Evolutionary conservation across 1,140 invertebrate species (phyloP), one percentile per base, ranked within the genome.

Genomic region (Holotrichia oblita): DNA sequence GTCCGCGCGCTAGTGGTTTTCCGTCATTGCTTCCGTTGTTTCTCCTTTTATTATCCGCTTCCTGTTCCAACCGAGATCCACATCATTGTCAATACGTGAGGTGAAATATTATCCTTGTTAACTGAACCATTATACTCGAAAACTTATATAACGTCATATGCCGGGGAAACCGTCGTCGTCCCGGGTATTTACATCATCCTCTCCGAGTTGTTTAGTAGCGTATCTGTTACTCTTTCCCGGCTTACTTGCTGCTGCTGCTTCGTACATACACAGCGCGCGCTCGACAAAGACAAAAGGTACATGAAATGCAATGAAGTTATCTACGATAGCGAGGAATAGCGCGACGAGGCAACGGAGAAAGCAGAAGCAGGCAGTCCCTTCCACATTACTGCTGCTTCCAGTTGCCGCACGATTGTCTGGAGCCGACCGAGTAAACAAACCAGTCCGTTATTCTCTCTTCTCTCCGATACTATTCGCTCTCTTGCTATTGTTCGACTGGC

Each of bases 381-480:
- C 61, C 61, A 69, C 61, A 27, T 69, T 27, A 22, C 22, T 69
- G 22, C 61, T 27, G 61, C 61, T 20, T 20, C 48, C 22, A 22
- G 22, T 20, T 27, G 22, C 61, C 61, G 61, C 48, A 55, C 61
- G 61, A 69, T 69, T 69, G 61, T 69, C 61, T 69, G 61, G 61
- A 69, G 61, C 61, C 61, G 61, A 69, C 61, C 61, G 61, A 69
- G 61, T 69, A 69, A 69, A 69, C 61, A 69, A 69, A 69, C 61
- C 61, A 69, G 61, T 69, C 61, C 61, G 61, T 69, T 69, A 69
- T 69, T 69, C 22, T 69, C 61, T 24, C 61, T 69, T 69, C 22
- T 69, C 61, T 24, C 61, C 61, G 22, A 69, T 69, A 69, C 20
- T 69, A 69, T 69, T 69, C 61, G 17, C 61, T 24, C 61, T 69